Evolutionary conservation across 2,797 vertebrate species (phyloP).

Genomic region (Acanthurus leucopareius): DNA sequence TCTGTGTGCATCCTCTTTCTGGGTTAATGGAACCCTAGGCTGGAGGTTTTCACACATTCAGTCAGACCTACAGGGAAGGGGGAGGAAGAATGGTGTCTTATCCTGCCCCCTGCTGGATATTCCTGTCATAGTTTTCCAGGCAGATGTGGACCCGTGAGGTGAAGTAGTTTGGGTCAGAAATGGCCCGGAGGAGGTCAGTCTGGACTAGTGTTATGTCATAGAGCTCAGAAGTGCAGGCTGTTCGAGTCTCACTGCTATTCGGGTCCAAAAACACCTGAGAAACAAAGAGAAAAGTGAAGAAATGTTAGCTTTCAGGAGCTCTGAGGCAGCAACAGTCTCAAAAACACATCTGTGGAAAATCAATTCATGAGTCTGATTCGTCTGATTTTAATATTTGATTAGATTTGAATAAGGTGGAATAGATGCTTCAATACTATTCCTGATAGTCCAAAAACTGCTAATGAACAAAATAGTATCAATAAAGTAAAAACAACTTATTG

Average conservation of each 20-base stretch:
- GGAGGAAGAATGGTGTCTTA: conserved; percentile 31
- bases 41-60: background rate
- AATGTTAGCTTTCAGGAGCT: background rate
- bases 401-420: too few relatives aligned
- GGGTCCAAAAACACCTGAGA: conserved; percentile 83
- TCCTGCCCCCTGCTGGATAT: conserved; percentile 79
- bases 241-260: conserved; percentile 73
- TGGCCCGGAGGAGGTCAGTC: conserved; percentile 90
- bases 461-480: too few relatives aligned
- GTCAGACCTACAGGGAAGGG: background rate
- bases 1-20: background rate
- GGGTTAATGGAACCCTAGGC: background rate
- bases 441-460: too few relatives aligned
- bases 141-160: conserved; percentile 84
- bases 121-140: conserved; percentile 89
- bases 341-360: background rate
- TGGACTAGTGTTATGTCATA: conserved; percentile 90
- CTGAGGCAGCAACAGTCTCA: background rate
- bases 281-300: background rate
- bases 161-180: conserved; percentile 89
- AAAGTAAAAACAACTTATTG: background rate
- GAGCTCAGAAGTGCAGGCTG: conserved; percentile 85
- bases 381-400: too few relatives aligned
- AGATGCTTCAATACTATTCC: background rate
- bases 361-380: background rate